Evolutionary conservation across 2,888 invertebrate genomes (phyloP).

Genomic region (Zhengitettix transpicula): DNA sequence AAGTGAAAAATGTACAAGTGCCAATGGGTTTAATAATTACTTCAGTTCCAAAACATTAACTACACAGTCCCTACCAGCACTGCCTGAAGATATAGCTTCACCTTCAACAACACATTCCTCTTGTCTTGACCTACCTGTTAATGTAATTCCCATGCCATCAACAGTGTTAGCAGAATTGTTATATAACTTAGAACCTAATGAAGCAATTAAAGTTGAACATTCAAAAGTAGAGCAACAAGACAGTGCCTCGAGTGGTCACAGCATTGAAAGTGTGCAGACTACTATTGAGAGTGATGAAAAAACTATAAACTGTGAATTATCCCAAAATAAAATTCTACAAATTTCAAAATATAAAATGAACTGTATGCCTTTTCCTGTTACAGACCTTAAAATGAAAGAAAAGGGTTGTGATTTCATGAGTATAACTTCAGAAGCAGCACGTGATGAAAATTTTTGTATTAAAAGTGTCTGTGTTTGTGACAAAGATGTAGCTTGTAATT

Average conservation of each 20-base stretch:
- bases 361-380: background rate
- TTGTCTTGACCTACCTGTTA: constrained; percentile 35
- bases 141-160: constrained; percentile 32
- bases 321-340: background rate
- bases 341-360: background rate
- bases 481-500: constrained; percentile 8
- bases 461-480: constrained; percentile 4
- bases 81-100: background rate
- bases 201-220: background rate
- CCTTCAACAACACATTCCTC: constrained; percentile 34
- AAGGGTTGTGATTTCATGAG: background rate
- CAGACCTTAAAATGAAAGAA: background rate
- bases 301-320: no score
- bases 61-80: background rate
- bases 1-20: no score
- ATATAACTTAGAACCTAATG: constrained; percentile 27
- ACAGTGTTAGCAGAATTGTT: constrained; percentile 34
- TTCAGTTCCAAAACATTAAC: background rate
- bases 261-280: constrained; percentile 18
- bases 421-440: background rate
- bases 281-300: background rate
- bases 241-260: constrained; percentile 19
- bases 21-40: background rate
- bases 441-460: background rate
- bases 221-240: constrained; percentile 15